Evolutionary conservation across 2,113 vertebrate species (phyloP).

Genomic region (Vireo altiloquus): DNA sequence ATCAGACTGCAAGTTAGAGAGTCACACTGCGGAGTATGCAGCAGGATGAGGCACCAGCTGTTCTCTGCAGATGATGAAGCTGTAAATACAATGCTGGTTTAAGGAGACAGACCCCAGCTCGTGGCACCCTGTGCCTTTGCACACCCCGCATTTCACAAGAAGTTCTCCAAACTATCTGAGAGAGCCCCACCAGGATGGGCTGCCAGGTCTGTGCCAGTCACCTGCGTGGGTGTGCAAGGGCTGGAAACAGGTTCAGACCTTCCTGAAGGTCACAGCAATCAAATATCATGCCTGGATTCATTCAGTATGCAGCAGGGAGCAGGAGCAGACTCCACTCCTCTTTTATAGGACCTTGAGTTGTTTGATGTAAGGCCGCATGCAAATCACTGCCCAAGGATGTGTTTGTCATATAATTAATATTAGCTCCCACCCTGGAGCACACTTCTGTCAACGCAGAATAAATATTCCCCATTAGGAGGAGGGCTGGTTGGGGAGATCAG

Average conservation of each 20-base stretch:
- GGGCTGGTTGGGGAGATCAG: background rate
- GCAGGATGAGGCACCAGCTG: background rate
- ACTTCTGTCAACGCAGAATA: slow-evolving; percentile 22
- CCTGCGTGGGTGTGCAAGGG: background rate
- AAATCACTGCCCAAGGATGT: slow-evolving; percentile 52
- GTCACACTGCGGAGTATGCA: background rate
- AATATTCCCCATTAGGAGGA: slow-evolving; percentile 15
- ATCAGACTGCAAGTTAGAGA: slow-evolving; percentile 41
- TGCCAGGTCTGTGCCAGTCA: background rate
- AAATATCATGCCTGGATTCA: background rate
- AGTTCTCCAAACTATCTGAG: background rate
- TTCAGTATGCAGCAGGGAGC: slow-evolving; percentile 28
- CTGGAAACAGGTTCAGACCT: background rate
- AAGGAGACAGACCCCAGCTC: background rate
- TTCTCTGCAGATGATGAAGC: slow-evolving; percentile 33
- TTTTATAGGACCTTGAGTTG: slow-evolving; percentile 32
- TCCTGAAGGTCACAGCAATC: slow-evolving; percentile 25
- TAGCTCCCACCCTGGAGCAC: slow-evolving; percentile 12
- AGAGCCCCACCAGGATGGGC: background rate
- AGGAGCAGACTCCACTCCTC: background rate
- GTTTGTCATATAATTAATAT: slow-evolving; percentile 59
- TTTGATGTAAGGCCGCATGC: slow-evolving; percentile 28
- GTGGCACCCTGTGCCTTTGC: background rate
- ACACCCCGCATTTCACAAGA: background rate
- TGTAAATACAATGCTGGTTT: background rate